phyloP scores from a whole-genome alignment of 2,888 invertebrate species.

The Chelonus formosanus region DNA sequence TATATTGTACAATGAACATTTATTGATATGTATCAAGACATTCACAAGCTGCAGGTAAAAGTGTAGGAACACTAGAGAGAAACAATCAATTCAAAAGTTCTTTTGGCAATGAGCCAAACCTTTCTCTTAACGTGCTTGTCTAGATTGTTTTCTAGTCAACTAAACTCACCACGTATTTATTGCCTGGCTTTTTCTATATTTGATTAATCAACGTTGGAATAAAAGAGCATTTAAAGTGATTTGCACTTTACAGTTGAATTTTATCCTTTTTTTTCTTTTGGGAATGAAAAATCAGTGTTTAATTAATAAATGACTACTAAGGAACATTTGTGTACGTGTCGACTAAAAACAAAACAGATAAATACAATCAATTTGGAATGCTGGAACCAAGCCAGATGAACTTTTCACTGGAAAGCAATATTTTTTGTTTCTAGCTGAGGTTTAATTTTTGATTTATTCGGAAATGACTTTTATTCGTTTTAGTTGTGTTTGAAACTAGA shows the following conservation, averaged over 20 bases:
- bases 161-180: not conserved
- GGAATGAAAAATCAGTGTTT: not conserved
- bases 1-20: too few species aligned
- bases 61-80: conserved; percentile 19
- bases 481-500: not conserved
- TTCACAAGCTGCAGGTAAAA: not conserved
- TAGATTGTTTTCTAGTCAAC: not conserved
- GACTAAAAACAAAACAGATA: conserved; percentile 12
- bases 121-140: conserved; percentile 4
- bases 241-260: not conserved
- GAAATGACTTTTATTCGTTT: conserved; percentile 1
- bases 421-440: not conserved
- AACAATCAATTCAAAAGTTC: conserved; percentile 22
- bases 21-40: too few species aligned
- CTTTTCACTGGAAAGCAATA: conserved; percentile 5
- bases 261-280: not conserved
- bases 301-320: not conserved
- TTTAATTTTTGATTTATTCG: conserved; percentile 13
- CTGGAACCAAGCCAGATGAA: conserved; percentile 27
- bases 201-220: too few species aligned
- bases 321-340: not conserved
- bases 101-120: conserved; percentile 20
- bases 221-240: too few species aligned
- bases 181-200: not conserved
- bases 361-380: conserved; percentile 27